Base-by-base conservation (phyloP, 2,797 vertebrate genomes). In the Rousettus madagascariensis region DNA sequence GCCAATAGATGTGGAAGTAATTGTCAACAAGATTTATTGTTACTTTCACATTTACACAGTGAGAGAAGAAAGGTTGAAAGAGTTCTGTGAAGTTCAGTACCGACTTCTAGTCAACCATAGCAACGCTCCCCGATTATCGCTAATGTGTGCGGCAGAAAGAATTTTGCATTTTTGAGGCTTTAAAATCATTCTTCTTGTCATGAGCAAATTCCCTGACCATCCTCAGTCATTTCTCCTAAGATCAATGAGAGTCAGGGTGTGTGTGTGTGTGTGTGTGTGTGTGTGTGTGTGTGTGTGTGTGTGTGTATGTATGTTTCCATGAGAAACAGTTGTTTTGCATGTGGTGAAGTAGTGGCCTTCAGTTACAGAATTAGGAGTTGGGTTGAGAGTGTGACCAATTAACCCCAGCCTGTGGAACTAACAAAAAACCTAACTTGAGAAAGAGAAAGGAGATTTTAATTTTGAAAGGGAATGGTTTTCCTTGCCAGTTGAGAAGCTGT, bases 21-120 rank as follows among this genome's bases (percentile, higher is more conserved):
- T 98, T 98, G 98, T 98, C 98, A 98, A 96, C 97, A 97, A 97
- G 97, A 98, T 98, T 98, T 98, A 98, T 98, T 97, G 98, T 98
- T 98, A 97, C 95, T 97, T 98, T 97, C 98, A 96, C 97, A 97
- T 98, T 98, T 97, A 98, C 97, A 95, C 97, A 97, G 97, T 69
- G 74, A 97, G 97, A 97, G 96, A 98, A 66, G 66, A 97, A 97
- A 98, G 97, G 95, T 74, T 98, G 97, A 97, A 97, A 98, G 97
- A 98, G 95, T 97, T 98, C 96, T 96, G 94, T 91, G 96, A 97
- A 97, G 97, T 97, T 98, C 94, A 96, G 89, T 33, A 10, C 93
- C 16, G 94, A 95, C 86, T 98, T 97, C 91, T 97, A 15, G 85
- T 95, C 96, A 98, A 96, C 94, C 97, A 97, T 90, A 96, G 96